phyloP scores from a whole-genome alignment of 1,140 invertebrate genomes.

The Pemphigus obesinymphae region DNA sequence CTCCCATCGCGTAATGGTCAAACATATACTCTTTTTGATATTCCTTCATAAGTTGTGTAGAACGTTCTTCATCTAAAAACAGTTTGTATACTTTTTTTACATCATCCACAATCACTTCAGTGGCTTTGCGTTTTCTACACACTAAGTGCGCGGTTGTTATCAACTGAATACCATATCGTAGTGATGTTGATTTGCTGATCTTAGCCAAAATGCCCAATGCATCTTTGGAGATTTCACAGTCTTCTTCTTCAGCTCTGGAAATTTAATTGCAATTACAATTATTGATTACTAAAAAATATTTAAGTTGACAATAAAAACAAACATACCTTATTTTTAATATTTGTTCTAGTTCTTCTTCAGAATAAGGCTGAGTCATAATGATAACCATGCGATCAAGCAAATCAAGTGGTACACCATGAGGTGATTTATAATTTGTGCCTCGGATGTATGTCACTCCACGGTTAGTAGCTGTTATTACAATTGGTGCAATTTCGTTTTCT shows the following conservation, averaged over 20 bases:
- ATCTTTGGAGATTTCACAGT: constrained; percentile 90
- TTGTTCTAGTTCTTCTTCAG: constrained; percentile 82
- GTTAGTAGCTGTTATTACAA: constrained; percentile 99
- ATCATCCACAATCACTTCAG: constrained; percentile 81
- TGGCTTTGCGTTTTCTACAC: constrained; percentile 72
- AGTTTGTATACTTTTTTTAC: constrained; percentile 91
- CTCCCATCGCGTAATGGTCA: constrained; percentile 51
- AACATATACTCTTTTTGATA: constrained; percentile 96
- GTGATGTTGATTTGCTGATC: constrained; percentile 87
- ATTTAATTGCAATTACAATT: background rate
- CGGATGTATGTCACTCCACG: constrained; percentile 92
- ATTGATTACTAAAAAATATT: background rate
- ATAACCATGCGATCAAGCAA: constrained; percentile 94
- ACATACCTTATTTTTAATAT: constrained; percentile 81
- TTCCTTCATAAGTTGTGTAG: constrained; percentile 88
- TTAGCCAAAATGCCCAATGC: constrained; percentile 86
- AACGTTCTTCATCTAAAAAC: constrained; percentile 90
- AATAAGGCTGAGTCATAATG: constrained; percentile 83
- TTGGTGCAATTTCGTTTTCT: constrained; percentile 94
- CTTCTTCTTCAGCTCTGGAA: constrained; percentile 86
- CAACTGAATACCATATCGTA: constrained; percentile 96
- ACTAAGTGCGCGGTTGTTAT: constrained; percentile 93
- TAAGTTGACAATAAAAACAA: background rate
- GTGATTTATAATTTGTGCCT: constrained; percentile 84
- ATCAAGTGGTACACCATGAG: constrained; percentile 96